A percentile compares a stretch with the other conserved stretches of the same genome.
Conservation (phyloP, 2,113 vertebrate species). For the Carassius carassius region DNA sequence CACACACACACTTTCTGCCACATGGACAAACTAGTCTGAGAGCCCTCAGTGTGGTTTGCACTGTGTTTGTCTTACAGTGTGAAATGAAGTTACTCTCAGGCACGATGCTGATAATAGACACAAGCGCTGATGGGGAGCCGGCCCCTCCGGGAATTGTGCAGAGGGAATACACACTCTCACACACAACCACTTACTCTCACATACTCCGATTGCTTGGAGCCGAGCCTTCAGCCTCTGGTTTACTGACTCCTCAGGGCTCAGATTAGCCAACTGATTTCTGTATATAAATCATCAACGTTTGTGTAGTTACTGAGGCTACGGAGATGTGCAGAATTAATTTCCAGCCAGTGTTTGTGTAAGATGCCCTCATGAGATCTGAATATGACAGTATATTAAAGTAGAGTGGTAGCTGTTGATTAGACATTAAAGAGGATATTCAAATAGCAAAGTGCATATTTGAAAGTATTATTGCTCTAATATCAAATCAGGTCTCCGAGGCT, state of each 20-base stretch:
- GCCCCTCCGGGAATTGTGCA: conserved; percentile 63
- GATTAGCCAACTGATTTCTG: conserved; percentile 42
- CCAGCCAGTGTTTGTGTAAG: not conserved
- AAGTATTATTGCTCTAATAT: not conserved
- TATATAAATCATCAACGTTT: conserved; percentile 17
- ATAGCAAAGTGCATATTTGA: not conserved
- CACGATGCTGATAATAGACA: conserved; percentile 68
- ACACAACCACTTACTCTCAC: conserved; percentile 32
- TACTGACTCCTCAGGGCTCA: conserved; percentile 25
- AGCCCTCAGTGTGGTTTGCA: conserved; percentile 33
- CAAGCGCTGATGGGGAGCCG: conserved; percentile 61
- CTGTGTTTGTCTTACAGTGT: conserved; percentile 60
- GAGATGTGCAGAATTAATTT: conserved; percentile 14
- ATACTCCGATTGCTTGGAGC: conserved; percentile 30
- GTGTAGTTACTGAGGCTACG: not conserved
- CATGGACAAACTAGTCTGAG: conserved; percentile 43
- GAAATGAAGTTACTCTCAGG: conserved; percentile 65
- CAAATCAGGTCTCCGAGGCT: not conserved
- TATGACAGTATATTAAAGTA: not conserved
- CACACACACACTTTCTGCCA: not conserved
- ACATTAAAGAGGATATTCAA: not conserved
- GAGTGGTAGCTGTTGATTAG: not conserved
- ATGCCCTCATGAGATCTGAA: not conserved
- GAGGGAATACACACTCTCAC: conserved; percentile 60
- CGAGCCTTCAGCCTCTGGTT: conserved; percentile 48